A percentile compares a stretch with the other conserved stretches of the same genome.
Conservation (phyloP, 1,140 invertebrate genomes). For the Drosophila navojoa region DNA sequence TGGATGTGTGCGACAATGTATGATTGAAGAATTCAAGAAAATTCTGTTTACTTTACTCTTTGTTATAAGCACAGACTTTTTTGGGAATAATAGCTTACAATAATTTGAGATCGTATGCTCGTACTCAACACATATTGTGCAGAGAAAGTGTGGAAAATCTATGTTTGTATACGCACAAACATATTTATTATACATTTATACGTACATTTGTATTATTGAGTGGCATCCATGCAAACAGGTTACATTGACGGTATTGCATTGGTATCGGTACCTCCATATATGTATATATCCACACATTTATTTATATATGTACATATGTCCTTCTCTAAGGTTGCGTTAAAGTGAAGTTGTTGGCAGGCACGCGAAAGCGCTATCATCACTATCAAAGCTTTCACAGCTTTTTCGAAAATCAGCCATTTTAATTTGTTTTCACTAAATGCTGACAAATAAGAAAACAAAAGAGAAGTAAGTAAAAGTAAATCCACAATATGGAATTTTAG, state of each 20-base stretch:
- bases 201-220: neutral
- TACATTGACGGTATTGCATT: neutral
- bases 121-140: neutral
- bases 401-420: constrained; percentile 62
- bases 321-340: constrained; percentile 35
- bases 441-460: neutral
- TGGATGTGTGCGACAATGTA: too few species aligned
- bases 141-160: neutral
- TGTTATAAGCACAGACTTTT: too few species aligned
- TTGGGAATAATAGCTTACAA: too few species aligned
- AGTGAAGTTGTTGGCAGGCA: constrained; percentile 39
- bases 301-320: constrained; percentile 2
- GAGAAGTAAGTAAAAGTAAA: neutral
- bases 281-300: neutral
- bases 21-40: too few species aligned
- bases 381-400: constrained; percentile 61
- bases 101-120: too few species aligned
- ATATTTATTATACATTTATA: neutral
- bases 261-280: too few species aligned
- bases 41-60: too few species aligned
- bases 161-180: neutral
- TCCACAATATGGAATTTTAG: neutral
- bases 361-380: constrained; percentile 23
- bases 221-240: constrained; percentile 18
- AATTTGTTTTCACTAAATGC: constrained; percentile 17